Conservation (phyloP, 2,797 vertebrate species). For the Sebastolobus alascanus region DNA sequence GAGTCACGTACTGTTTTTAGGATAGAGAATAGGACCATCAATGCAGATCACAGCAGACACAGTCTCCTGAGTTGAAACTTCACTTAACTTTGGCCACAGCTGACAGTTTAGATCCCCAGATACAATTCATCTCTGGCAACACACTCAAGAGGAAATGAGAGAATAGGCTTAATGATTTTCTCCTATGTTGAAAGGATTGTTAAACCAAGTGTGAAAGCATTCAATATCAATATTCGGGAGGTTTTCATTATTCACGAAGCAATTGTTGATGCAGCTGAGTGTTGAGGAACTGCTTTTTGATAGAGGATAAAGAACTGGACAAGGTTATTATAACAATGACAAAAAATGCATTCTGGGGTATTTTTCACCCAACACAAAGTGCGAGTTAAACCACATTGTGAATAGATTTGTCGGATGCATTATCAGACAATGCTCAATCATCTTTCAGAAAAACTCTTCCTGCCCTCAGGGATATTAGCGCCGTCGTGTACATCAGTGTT, state of each 20-base stretch:
- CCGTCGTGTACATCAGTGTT: slow-evolving; percentile 24
- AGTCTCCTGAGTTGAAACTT: slow-evolving; percentile 57
- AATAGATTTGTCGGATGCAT: slow-evolving; percentile 39
- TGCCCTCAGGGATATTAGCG: slow-evolving; percentile 23
- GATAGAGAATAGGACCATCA: slow-evolving; percentile 36
- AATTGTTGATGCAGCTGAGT: slow-evolving; percentile 49
- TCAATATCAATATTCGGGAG: slow-evolving; percentile 56
- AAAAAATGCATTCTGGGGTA: slow-evolving; percentile 13
- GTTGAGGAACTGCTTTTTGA: slow-evolving; percentile 39
- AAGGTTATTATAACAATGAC: slow-evolving; percentile 28
- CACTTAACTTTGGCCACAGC: slow-evolving; percentile 55
- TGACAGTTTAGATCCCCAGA: slow-evolving; percentile 56
- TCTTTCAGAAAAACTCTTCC: slow-evolving; percentile 34
- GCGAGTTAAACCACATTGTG: slow-evolving; percentile 14
- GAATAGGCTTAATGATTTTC: slow-evolving; percentile 62
- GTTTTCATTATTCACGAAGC: slow-evolving; percentile 61
- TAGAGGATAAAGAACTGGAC: slow-evolving; percentile 38
- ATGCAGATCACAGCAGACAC: slow-evolving; percentile 49
- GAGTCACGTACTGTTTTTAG: slow-evolving; percentile 33
- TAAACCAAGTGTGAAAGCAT: slow-evolving; percentile 64
- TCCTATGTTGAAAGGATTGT: slow-evolving; percentile 57
- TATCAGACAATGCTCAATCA: slow-evolving; percentile 51
- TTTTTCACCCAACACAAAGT: slow-evolving; percentile 14
- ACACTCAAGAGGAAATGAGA: slow-evolving; percentile 55
- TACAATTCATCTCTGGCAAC: slow-evolving; percentile 53